Evolutionary conservation across 1,140 invertebrate genomes (phyloP).

Genomic region (Dolichoris vasculosae): DNA sequence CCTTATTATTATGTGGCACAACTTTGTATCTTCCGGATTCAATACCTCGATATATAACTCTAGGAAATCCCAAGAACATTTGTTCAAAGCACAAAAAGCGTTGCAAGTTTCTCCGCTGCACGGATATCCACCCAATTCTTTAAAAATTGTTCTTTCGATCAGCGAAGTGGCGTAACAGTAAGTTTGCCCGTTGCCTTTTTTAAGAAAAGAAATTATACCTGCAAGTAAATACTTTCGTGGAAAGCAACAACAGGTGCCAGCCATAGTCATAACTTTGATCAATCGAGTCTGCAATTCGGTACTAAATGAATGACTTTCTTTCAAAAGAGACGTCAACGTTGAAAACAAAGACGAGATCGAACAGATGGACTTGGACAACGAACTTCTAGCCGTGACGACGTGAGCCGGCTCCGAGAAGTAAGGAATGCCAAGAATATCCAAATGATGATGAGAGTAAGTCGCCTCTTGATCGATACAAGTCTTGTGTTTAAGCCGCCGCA

Average conservation of each 20-base stretch:
- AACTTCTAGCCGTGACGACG: slow-evolving; percentile 53
- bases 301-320: slow-evolving; percentile 69
- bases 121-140: slow-evolving; percentile 75
- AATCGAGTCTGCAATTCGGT: slow-evolving; percentile 73
- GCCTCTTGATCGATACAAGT: slow-evolving; percentile 66
- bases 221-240: slow-evolving; percentile 72
- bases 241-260: slow-evolving; percentile 81
- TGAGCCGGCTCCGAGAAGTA: slow-evolving; percentile 61
- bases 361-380: slow-evolving; percentile 67
- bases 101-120: slow-evolving; percentile 57
- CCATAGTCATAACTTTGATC: slow-evolving; percentile 75
- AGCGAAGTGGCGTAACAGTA: slow-evolving; percentile 69
- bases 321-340: slow-evolving; percentile 74
- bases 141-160: slow-evolving; percentile 78
- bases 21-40: slow-evolving; percentile 74
- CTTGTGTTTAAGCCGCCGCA: slow-evolving; percentile 74
- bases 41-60: slow-evolving; percentile 77
- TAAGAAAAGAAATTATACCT: slow-evolving; percentile 68
- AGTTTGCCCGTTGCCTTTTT: slow-evolving; percentile 62
- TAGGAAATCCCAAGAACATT: slow-evolving; percentile 76
- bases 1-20: slow-evolving; percentile 76
- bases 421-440: slow-evolving; percentile 75
- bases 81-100: slow-evolving; percentile 59
- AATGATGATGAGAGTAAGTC: slow-evolving; percentile 76
- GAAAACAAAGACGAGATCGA: slow-evolving; percentile 77